These are phyloP conservation scores for Lysiphlebus fabarum DNA, from an alignment of 1,140 invertebrate species.

Conservation along the genomic window DNA sequence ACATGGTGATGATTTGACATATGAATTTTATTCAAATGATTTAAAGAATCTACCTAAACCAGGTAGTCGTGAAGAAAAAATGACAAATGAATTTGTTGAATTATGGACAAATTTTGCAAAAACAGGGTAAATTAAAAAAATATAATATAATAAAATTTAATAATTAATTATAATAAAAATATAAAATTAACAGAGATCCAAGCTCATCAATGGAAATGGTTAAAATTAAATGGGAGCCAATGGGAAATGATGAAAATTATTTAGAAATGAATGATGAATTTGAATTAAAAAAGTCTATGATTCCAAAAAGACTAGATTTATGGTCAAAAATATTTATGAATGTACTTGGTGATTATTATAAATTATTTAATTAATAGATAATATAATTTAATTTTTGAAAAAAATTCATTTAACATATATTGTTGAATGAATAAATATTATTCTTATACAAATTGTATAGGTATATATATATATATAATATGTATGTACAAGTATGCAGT, in stretches of 20 bases:
- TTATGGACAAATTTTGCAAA: slow-evolving; percentile 59
- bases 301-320: slow-evolving; percentile 43
- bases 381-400: too few species aligned
- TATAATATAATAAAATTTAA: too few species aligned
- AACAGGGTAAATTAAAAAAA: slow-evolving; percentile 47
- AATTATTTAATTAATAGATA: slow-evolving; percentile 24
- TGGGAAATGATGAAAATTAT: slow-evolving; percentile 48
- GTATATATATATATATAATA: too few species aligned
- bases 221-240: slow-evolving; percentile 50
- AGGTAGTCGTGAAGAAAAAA: slow-evolving; percentile 33
- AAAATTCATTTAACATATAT: too few species aligned
- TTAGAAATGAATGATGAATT: slow-evolving; percentile 46
- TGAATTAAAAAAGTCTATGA: slow-evolving; percentile 46
- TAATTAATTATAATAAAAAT: background rate
- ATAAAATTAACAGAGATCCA: slow-evolving; percentile 49
- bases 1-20: slow-evolving; percentile 70
- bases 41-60: slow-evolving; percentile 41
- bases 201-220: slow-evolving; percentile 44
- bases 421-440: too few species aligned
- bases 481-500: too few species aligned
- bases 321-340: slow-evolving; percentile 45
- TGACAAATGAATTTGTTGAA: slow-evolving; percentile 48
- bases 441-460: too few species aligned
- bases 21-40: slow-evolving; percentile 57
- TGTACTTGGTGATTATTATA: slow-evolving; percentile 33